phyloP scores from a whole-genome alignment of 2,113 vertebrate species.

The Oncorhynchus tshawytscha region DNA sequence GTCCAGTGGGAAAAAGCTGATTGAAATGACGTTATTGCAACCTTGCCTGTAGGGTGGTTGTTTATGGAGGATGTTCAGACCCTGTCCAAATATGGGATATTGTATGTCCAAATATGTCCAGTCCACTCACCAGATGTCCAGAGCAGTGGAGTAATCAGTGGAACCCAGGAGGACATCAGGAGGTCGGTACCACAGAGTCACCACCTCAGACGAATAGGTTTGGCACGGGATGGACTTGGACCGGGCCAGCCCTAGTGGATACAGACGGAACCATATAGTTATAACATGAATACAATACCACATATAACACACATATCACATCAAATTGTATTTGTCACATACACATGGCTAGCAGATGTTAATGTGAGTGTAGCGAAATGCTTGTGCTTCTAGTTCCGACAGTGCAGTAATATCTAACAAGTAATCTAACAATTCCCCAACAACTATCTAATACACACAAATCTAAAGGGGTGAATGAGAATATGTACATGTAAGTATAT shows the following conservation, averaged over 20 bases:
- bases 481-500: no score
- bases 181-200: constrained; percentile 86
- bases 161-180: constrained; percentile 87
- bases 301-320: neutral
- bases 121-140: constrained; percentile 84
- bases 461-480: no score
- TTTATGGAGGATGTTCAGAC: neutral
- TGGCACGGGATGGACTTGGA: constrained; percentile 87
- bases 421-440: no score
- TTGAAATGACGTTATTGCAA: no score
- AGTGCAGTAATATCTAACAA: no score
- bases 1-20: no score
- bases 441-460: no score
- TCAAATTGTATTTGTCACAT: no score
- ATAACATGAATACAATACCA: neutral
- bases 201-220: constrained; percentile 86
- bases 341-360: no score
- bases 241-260: constrained; percentile 78
- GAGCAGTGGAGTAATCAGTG: constrained; percentile 85
- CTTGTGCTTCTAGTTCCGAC: no score
- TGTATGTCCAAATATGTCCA: no score
- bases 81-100: neutral
- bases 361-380: no score
- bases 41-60: neutral
- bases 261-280: neutral